Evolutionary conservation across 2,797 vertebrate species (phyloP).

Genomic region (Scolopax bukidnonensis): DNA sequence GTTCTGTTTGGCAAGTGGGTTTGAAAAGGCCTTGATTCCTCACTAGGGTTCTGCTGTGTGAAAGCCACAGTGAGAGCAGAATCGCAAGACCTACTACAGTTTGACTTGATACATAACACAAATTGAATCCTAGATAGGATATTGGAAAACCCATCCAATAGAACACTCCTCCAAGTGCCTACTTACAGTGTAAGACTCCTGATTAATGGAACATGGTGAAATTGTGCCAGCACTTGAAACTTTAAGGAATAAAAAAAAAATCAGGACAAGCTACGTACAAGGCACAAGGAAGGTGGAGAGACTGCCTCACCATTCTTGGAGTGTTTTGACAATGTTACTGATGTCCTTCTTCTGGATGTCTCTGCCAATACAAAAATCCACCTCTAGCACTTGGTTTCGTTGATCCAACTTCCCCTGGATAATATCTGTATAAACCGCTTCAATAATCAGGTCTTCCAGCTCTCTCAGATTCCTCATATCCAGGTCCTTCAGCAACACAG

Average conservation of each 20-base stretch:
- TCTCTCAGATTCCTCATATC: slow-evolving; percentile 98
- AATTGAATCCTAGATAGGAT: not conserved
- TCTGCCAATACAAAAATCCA: slow-evolving; percentile 97
- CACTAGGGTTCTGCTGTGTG: not conserved
- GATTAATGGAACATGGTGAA: not conserved
- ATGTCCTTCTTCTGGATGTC: slow-evolving; percentile 98
- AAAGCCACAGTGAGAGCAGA: not conserved
- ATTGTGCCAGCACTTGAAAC: not conserved
- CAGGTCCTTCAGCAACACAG: slow-evolving; percentile 95
- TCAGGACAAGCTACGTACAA: not conserved
- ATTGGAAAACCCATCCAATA: not conserved
- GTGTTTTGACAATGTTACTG: slow-evolving; percentile 94
- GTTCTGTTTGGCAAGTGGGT: not conserved
- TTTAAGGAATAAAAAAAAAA: not conserved
- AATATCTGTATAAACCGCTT: slow-evolving; percentile 98
- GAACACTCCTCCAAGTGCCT: not conserved
- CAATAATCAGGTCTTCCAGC: slow-evolving; percentile 97
- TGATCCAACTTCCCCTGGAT: slow-evolving; percentile 99
- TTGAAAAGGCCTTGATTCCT: not conserved
- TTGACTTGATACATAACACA: not conserved
- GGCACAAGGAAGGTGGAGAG: not conserved
- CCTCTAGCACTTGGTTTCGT: slow-evolving; percentile 97
- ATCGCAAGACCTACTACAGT: not conserved
- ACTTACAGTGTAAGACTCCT: not conserved
- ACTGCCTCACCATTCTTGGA: slow-evolving; percentile 92